phyloP scores from a whole-genome alignment of 2,888 invertebrate species.

The Zygogramma bicolorata region DNA sequence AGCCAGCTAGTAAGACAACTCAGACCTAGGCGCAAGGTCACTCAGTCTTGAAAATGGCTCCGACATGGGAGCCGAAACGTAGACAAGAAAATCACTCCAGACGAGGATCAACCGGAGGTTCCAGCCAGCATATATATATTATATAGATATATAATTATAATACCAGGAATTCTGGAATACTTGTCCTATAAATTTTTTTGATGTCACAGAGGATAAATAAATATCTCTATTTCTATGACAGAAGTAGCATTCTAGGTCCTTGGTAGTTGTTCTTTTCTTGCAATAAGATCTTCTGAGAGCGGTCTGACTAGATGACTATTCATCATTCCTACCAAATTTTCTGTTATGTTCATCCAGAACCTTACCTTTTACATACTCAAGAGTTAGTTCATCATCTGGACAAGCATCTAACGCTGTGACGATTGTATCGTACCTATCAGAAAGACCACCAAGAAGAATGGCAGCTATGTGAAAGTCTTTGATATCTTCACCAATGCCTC shows the following conservation, averaged over 20 bases:
- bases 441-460: background rate
- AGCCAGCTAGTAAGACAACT: no score
- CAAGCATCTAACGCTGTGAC: slow-evolving; percentile 24
- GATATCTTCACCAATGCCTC: slow-evolving; percentile 13
- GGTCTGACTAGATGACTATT: background rate
- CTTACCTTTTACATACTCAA: slow-evolving; percentile 16
- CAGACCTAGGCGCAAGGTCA: no score
- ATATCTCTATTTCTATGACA: background rate
- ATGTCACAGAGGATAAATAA: no score
- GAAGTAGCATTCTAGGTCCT: background rate
- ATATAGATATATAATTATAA: no score
- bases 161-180: no score
- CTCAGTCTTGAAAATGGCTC: no score
- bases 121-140: no score
- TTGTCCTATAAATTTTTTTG: no score
- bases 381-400: slow-evolving; percentile 13
- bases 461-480: slow-evolving; percentile 7
- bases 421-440: slow-evolving; percentile 11
- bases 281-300: background rate
- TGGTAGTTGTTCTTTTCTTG: background rate
- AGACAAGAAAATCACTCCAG: no score
- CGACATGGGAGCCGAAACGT: no score
- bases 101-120: no score
- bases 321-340: background rate
- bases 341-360: slow-evolving; percentile 14